Conservation (phyloP, 2,113 vertebrate genomes). For the Centropus unirufus region DNA sequence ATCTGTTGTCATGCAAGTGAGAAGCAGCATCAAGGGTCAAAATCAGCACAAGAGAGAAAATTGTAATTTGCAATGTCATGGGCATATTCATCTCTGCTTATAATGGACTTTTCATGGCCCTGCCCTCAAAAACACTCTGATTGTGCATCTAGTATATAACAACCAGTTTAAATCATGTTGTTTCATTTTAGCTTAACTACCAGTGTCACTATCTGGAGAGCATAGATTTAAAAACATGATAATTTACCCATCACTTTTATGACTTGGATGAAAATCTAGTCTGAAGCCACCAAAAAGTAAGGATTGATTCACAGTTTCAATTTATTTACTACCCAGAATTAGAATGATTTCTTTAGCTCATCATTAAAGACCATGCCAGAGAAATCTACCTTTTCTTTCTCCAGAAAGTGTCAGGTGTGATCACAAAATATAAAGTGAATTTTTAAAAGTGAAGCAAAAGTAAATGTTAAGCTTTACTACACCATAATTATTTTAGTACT, state of each 20-base stretch:
- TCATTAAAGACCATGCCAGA: background rate
- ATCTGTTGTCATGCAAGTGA: background rate
- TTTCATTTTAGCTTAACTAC: background rate
- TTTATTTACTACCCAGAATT: background rate
- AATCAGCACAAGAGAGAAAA: background rate
- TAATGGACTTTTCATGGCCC: background rate
- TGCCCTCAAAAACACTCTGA: background rate
- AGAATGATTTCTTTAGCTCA: background rate
- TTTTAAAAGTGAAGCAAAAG: background rate
- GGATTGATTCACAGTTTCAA: background rate
- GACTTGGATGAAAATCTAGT: background rate
- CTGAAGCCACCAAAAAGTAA: background rate
- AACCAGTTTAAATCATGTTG: background rate
- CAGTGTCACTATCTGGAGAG: fast-evolving
- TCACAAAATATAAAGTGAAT: background rate
- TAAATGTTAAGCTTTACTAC: background rate
- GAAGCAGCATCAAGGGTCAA: background rate
- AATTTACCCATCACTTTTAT: background rate
- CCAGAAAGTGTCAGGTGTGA: background rate
- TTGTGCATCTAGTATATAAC: background rate
- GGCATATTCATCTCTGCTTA: background rate
- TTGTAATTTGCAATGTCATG: background rate
- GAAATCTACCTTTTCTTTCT: background rate
- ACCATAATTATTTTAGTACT: background rate
- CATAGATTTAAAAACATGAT: background rate